Base-by-base conservation (phyloP, 1,140 invertebrate species). In the Bactericera cockerelli region DNA sequence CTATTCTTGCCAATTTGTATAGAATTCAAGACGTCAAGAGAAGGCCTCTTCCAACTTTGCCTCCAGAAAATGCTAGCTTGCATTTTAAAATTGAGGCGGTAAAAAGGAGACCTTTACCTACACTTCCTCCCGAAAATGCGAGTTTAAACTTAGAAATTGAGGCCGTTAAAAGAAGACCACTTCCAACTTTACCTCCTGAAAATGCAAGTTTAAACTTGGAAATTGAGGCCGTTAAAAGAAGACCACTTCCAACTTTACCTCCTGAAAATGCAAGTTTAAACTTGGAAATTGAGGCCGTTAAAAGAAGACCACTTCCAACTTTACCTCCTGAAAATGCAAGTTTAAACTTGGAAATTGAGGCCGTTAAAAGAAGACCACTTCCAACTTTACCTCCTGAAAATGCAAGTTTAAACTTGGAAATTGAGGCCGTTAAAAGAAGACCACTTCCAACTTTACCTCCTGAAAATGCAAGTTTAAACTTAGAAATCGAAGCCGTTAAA, bases 61-160 rank as follows among this genome's bases (percentile, higher is more conserved):
- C n/a, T 19, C 42, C 42, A 16, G 42, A 49, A 49, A 49, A 49
- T 49, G 42, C 42, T 49, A 49, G 42, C n/a, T 22, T 49, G 19
- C 8, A 6, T 19, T 49, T 49, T 4, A 49, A 49, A 49, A 49
- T 49, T 22, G 42, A 49, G 19, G 42, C n/a, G 8, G 42, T 49
- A 6, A 49, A 49, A n/a, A 49, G 42, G 19, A 49, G 42, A 22
- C 42, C 42, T 49, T 8, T 49, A 6, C 42, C 42, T 8, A 49
- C 42, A 19, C 42, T 16, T n/a, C n/a, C n/a, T 19, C 42, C 42
- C 4, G 42, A 49, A 49, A 49, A 49, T 49, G 42, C 42, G 6
- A 49, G 42, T 22, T 22, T 49, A 19, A 16, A 49, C 8, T 49
- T 49, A 10, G 19, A 49, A 49, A 49, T 49, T 22, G 22, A 49